Base-by-base conservation (phyloP, 2,888 invertebrate genomes). In the Amblyjoppa proteus region DNA sequence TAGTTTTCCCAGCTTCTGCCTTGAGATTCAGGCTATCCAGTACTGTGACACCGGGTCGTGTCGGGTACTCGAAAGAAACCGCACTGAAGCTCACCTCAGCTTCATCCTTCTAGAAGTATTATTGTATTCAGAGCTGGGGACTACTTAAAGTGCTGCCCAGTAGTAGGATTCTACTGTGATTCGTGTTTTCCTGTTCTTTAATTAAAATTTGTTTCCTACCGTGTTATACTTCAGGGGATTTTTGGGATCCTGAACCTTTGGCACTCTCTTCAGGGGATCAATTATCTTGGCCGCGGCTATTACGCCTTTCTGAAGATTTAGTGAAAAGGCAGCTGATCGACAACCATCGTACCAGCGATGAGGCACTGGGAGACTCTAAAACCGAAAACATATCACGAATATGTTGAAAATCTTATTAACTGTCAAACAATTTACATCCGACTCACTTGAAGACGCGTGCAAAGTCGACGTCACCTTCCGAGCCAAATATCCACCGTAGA, bases 281-380 rank as follows among this genome's bases (percentile, higher is more conserved):
- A 97, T 96, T 84, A 97, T 96, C 74, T 96, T 95, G 6, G 95
- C 95, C 5, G 97, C 97, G 0, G 97, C 97, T 68, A 96, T 95
- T 66, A 97, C 95, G 61, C 97, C 97, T 94, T 97, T 97, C 89
- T 97, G 97, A 94, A 97, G 96, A 93, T 97, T 97, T 1, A 97
- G 97, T 0, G 97, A 97, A 93, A 97, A 97, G 0, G 96, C 96
- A 74, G 97, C 95, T 0, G 95, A 5, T 95, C 96, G 49, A 97
- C 96, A 20, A 97, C 96, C n/a, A 96, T 96, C 0, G 97, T 96
- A 7, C 97, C 96, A 95, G 96, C 96, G 51, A 97, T 95, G 7
- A 97, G 93, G 7, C 93, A 92, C 85, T 94, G 94, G 31, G 92
- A 92, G 45, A 93, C 93, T 86, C 94, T 93, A 69, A 77, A 87